These are phyloP conservation scores for Leucozona laternaria DNA, from an alignment of 2,888 invertebrate genomes.

Conservation along the genomic window DNA sequence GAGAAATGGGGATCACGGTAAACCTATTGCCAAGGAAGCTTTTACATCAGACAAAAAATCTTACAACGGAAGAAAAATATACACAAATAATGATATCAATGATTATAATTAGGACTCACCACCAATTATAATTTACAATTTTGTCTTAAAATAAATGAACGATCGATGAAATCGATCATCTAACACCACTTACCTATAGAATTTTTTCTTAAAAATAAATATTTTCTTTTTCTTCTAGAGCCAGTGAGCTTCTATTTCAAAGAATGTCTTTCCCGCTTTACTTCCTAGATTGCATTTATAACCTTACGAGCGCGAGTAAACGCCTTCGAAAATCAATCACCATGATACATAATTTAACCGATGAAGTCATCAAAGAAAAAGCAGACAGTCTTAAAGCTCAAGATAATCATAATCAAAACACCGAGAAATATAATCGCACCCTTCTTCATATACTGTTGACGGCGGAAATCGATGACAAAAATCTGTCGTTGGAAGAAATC, in stretches of 20 bases:
- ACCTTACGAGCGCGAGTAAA: conserved; percentile 77
- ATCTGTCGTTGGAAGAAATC: conserved; percentile 85
- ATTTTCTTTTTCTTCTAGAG: conserved; percentile 62
- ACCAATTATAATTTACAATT: too few species aligned
- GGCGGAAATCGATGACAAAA: conserved; percentile 84
- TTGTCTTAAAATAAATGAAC: too few species aligned
- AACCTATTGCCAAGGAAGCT: too few species aligned
- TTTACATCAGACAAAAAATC: too few species aligned
- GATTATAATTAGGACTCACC: too few species aligned
- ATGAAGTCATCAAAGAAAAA: conserved; percentile 79
- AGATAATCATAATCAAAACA: conserved; percentile 45
- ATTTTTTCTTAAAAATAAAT: not conserved
- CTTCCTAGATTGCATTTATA: conserved; percentile 79
- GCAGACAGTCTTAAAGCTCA: conserved; percentile 52
- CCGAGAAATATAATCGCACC: conserved; percentile 77
- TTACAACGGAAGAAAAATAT: too few species aligned
- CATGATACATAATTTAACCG: conserved; percentile 79
- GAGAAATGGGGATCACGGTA: too few species aligned
- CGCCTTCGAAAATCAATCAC: conserved; percentile 77
- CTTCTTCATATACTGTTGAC: conserved; percentile 87
- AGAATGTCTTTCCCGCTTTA: conserved; percentile 82
- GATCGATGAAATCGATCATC: too few species aligned
- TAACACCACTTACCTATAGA: too few species aligned
- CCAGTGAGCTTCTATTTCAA: conserved; percentile 80
- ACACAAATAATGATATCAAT: too few species aligned